These are phyloP conservation scores for Agonopterix arenella DNA, from an alignment of 2,888 invertebrate species.

Conservation along the genomic window DNA sequence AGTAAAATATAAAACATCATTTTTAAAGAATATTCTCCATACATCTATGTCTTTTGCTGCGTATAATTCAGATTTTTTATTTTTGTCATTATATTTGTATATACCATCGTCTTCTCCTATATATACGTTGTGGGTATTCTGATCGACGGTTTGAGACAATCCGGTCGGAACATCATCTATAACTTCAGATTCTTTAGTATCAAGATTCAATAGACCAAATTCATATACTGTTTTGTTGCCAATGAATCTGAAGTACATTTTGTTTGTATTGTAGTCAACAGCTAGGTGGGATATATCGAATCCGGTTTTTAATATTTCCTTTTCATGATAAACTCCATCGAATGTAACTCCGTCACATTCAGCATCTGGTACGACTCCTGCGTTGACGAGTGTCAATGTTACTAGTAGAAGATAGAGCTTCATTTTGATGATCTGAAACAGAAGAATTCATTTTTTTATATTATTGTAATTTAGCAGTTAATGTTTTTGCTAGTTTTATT, in stretches of 20 bases:
- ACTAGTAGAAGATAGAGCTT: too few species aligned
- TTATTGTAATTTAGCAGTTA: too few species aligned
- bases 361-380: neutral
- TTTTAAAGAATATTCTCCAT: slow-evolving; percentile 52
- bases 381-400: too few species aligned
- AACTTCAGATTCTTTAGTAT: slow-evolving; percentile 39
- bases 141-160: slow-evolving; percentile 51
- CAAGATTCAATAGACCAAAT: slow-evolving; percentile 29
- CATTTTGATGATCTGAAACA: too few species aligned
- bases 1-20: slow-evolving; percentile 44
- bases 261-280: slow-evolving; percentile 36
- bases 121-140: slow-evolving; percentile 38
- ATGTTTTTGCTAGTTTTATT: too few species aligned
- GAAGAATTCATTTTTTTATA: slow-evolving; percentile 4
- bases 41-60: slow-evolving; percentile 35
- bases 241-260: slow-evolving; percentile 41
- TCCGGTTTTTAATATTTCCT: slow-evolving; percentile 34
- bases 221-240: neutral
- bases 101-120: slow-evolving; percentile 54
- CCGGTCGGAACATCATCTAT: slow-evolving; percentile 42
- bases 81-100: slow-evolving; percentile 43
- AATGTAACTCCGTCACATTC: slow-evolving; percentile 17
- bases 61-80: slow-evolving; percentile 33
- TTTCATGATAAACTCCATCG: slow-evolving; percentile 25
- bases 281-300: slow-evolving; percentile 30